phyloP scores from a whole-genome alignment of 2,113 vertebrate species.

The Apeltes quadracus region DNA sequence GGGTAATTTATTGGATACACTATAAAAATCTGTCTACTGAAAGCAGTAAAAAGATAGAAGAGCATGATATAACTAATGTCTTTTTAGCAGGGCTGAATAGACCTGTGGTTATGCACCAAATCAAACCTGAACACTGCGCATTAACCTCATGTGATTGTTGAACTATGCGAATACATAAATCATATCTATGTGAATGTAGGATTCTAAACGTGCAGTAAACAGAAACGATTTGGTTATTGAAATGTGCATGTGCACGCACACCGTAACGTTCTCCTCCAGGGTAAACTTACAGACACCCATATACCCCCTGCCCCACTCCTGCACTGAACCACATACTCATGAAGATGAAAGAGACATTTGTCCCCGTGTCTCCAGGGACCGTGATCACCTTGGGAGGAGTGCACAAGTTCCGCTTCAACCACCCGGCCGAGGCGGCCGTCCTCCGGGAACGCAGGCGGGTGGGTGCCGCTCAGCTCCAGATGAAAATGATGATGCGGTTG shows the following conservation, averaged over 20 bases:
- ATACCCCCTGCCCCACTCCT: not conserved
- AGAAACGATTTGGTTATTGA: not conserved
- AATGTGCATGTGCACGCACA: conserved; percentile 12
- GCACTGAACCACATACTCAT: conserved; percentile 11
- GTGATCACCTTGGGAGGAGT: conserved; percentile 89
- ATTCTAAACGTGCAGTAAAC: conserved; percentile 5
- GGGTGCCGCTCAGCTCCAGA: conserved; percentile 63
- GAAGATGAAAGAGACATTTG: conserved; percentile 31
- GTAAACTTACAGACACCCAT: conserved; percentile 4
- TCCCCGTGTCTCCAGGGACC: conserved; percentile 79
- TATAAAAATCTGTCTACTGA: not conserved
- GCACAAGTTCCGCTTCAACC: conserved; percentile 94
- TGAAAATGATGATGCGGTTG: not conserved
- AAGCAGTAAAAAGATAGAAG: not conserved
- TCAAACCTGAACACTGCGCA: not conserved
- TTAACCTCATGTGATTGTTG: not conserved
- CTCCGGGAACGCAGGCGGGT: conserved; percentile 89
- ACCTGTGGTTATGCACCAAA: conserved; percentile 5
- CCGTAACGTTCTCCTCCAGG: not conserved
- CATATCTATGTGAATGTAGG: conserved; percentile 29
- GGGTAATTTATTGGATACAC: not conserved
- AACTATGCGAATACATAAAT: not conserved
- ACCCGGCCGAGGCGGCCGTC: conserved; percentile 92
- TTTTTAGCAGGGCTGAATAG: not conserved
- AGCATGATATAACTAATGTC: not conserved